Base-by-base conservation (phyloP, 2,888 invertebrate genomes). In the Pristionchus exspectatus region DNA sequence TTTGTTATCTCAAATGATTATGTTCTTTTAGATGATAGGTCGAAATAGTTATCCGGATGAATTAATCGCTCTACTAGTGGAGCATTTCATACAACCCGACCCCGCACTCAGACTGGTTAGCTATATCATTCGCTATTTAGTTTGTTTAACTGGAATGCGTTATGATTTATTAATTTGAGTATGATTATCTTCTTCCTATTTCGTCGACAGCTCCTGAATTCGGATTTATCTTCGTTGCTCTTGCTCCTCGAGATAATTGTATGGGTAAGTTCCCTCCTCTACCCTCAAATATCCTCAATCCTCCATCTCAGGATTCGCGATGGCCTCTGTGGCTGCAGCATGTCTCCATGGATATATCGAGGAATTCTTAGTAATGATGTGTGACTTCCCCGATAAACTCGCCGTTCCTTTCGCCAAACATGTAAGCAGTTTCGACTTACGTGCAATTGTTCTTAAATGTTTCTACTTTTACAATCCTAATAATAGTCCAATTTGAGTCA, bases 141-240 rank as follows among this genome's bases (percentile, higher is more conserved):
- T 33, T 50, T n/a, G 18, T 27, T 72, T 14, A 72, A 72, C 27
- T n/a, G 27, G 24, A 72, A 24, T 72, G 21, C 14, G 18, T 56
- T 56, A 18, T 56, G 14, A n/a, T 50, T 54, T 18, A 24, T 74
- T 33, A 84, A 30, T 69, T 91, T 54, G 87, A 91, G 92, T 87
- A 90, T 72, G 90, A 91, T 38, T 92, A 74, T 38, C 90, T 93
- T 24, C 27, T 88, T 4, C 92, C 92, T 0, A 88, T 93, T 2
- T 90, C 90, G 21, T n/a, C 24, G 24, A 90, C 88, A 14, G 92
- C 91, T 69, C 88, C 90, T 16, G 93, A 93, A 84, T 92, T 93
- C 81, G 90, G 90, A 24, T 90, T 91, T 30, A 90, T 91, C n/a
- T 93, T 93, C 81, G 30, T 90, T 1, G 90, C 90, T n/a, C 89